A percentile compares a stretch with the other conserved stretches of the same genome.
These are phyloP conservation scores for Andrena praecox DNA, from an alignment of 2,888 invertebrate genomes.

Conservation along the genomic window DNA sequence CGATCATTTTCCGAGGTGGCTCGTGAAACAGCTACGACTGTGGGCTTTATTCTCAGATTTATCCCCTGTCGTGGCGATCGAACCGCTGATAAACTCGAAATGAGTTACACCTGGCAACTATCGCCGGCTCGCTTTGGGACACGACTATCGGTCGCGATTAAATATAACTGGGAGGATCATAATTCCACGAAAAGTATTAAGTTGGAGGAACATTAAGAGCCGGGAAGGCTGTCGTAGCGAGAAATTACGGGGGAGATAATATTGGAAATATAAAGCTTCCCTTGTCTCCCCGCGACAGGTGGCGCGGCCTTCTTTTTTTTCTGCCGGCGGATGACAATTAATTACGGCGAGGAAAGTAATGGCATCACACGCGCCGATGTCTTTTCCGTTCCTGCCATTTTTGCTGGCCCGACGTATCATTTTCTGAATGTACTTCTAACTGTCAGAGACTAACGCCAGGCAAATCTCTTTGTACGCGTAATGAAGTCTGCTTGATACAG, in stretches of 20 bases:
- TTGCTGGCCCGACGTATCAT: conserved; percentile 21
- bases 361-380: conserved; percentile 31
- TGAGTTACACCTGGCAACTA: conserved; percentile 30
- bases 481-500: conserved; percentile 2
- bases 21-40: not conserved
- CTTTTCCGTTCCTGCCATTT: not conserved
- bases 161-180: conserved; percentile 56
- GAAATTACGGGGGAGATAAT: conserved; percentile 68
- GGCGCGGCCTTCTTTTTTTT: conserved; percentile 37
- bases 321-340: conserved; percentile 56
- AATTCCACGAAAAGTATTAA: conserved; percentile 65
- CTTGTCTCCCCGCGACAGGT: conserved; percentile 56
- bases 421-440: conserved; percentile 37
- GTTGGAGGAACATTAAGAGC: conserved; percentile 50
- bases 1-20: conserved; percentile 24
- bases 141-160: conserved; percentile 31
- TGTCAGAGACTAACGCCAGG: conserved; percentile 34
- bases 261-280: conserved; percentile 69
- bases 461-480: conserved; percentile 22
- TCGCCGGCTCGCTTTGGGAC: conserved; percentile 1
- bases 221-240: conserved; percentile 32
- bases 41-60: conserved; percentile 44
- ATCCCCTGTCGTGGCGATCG: conserved; percentile 13
- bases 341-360: conserved; percentile 60
- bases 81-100: conserved; percentile 35